A percentile compares a stretch with the other conserved stretches of the same genome.
phyloP scores from a whole-genome alignment of 2,113 vertebrate genomes.

The Bubo blakistoni region DNA sequence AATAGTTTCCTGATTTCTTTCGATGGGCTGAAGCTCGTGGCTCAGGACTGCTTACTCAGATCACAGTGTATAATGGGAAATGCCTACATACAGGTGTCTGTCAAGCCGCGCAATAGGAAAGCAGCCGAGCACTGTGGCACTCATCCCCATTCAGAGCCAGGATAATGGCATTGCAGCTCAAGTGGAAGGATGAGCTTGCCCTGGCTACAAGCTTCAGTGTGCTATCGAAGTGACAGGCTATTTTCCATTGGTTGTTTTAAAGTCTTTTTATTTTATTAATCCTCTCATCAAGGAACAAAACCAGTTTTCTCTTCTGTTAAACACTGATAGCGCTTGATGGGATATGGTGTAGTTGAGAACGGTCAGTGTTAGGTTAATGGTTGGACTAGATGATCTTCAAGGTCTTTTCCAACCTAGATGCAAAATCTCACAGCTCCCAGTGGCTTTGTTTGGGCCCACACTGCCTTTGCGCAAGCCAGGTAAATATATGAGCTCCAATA shows the following conservation, averaged over 20 bases:
- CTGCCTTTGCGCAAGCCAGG: not conserved
- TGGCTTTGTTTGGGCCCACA: not conserved
- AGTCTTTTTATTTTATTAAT: constrained; percentile 36
- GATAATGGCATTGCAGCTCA: not conserved
- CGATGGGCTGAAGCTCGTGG: fast-evolving
- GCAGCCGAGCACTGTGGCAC: not conserved
- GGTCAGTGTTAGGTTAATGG: too few relatives aligned
- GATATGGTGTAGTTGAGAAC: too few relatives aligned
- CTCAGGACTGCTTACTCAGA: not conserved
- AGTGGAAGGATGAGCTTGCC: not conserved
- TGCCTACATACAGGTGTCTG: not conserved
- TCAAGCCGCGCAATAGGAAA: not conserved
- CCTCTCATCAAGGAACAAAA: not conserved
- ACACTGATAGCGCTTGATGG: not conserved
- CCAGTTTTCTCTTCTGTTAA: not conserved
- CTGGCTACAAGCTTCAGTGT: not conserved
- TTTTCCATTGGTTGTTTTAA: not conserved
- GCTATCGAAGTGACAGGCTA: constrained; percentile 15
- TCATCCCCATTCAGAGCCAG: not conserved
- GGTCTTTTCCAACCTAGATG: too few relatives aligned
- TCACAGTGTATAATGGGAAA: fast-evolving
- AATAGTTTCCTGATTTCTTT: not conserved
- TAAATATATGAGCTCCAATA: not conserved
- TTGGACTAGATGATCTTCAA: too few relatives aligned
- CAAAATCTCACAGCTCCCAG: not conserved